Base-by-base conservation (phyloP, 2,797 vertebrate species). In the Denticeps clupeoides region DNA sequence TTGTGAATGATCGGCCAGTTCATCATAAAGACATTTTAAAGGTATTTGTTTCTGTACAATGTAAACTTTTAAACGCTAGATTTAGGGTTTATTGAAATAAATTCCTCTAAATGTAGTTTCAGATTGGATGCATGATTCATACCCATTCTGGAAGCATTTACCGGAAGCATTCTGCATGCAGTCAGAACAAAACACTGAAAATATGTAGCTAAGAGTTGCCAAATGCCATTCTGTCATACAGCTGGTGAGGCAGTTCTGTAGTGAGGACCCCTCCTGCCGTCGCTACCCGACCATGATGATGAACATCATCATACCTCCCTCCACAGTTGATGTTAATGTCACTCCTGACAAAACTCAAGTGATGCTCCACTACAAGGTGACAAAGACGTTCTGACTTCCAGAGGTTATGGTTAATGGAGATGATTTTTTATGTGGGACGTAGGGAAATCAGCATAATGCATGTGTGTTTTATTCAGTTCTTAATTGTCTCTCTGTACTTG, bases 311-410 rank as follows among this genome's bases (percentile, higher is more conserved):
- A 80, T 94, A 48, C 77, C 89, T 18, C 65, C 87, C 6, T 85
- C 87, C 26, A 65, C 83, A 8, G 69, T 98, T 51, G 95, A 99
- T 44, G 84, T 98, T 44, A 98, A 98, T 57, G 35, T 99, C 74
- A 95, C 86, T 1, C 93, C 94, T 11, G 91, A 96, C 80, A 98
- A 99, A 82, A 90, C 80, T 9, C 83, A 95, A 74, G 87, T 99
- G 50, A 83, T 99, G 53, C 74, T 99, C 41, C 88, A 91, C 9
- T 73, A 94, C 74, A 95, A 97, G 91, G 94, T 85, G 55, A n/a
- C n/a, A n/a, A n/a, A n/a, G n/a, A n/a, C n/a, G n/a, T n/a, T n/a
- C n/a, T n/a, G n/a, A n/a, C n/a, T n/a, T n/a, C n/a, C n/a, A n/a
- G n/a, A n/a, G n/a, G n/a, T n/a, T n/a, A n/a, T n/a, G n/a, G n/a